A percentile compares a stretch with the other conserved stretches of the same genome.
Evolutionary conservation across 2,888 invertebrate species (phyloP).

Genomic region (Bugula neritina): DNA sequence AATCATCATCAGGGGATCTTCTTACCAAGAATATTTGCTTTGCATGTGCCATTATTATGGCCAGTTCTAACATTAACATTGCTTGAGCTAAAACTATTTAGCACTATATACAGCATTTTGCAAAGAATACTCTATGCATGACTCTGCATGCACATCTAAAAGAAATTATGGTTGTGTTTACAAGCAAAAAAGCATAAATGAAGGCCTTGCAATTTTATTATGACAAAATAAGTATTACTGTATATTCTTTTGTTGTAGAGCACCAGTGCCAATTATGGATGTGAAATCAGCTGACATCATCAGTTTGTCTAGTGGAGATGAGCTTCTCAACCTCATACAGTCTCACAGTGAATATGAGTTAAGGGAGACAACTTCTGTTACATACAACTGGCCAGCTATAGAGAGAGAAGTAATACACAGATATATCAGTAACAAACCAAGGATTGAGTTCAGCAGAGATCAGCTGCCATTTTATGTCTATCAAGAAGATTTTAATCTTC

Average conservation of each 20-base stretch:
- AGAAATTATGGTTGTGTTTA: too few relatives aligned
- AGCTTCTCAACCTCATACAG: neutral
- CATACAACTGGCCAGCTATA: constrained; percentile 19
- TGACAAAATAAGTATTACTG: too few relatives aligned
- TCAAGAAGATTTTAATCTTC: constrained; percentile 21
- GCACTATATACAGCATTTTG: too few relatives aligned
- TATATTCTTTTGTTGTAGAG: neutral
- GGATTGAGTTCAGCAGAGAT: neutral
- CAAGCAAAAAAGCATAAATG: too few relatives aligned
- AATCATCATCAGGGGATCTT: too few relatives aligned
- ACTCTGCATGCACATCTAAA: too few relatives aligned
- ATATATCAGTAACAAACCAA: constrained; percentile 23
- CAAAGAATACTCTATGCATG: too few relatives aligned
- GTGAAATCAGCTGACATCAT: neutral
- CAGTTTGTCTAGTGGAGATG: neutral
- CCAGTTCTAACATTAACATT: too few relatives aligned
- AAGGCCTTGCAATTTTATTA: too few relatives aligned
- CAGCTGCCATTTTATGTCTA: constrained; percentile 22
- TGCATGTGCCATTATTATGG: too few relatives aligned
- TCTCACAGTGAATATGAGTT: constrained; percentile 20
- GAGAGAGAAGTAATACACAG: constrained; percentile 11
- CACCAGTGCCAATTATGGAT: neutral
- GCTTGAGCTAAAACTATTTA: too few relatives aligned
- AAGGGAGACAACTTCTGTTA: constrained; percentile 14
- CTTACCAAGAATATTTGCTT: too few relatives aligned